These are phyloP conservation scores for Calliopsis andreniformis DNA, from an alignment of 1,140 invertebrate species.

Conservation along the genomic window DNA sequence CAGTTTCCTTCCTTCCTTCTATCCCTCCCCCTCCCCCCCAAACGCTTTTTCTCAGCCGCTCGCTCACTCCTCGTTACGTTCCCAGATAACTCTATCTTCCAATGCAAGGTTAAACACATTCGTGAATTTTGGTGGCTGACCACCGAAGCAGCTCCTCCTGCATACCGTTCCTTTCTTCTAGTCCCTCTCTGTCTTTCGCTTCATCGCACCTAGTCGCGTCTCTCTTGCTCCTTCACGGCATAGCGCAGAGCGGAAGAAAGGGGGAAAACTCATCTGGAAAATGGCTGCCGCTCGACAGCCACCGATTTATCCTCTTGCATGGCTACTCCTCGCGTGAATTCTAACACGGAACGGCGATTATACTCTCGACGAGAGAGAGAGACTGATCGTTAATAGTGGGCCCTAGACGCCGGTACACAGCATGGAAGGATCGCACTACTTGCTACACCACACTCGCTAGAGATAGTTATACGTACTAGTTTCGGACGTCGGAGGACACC, in stretches of 20 bases:
- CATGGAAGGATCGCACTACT: slow-evolving; percentile 52
- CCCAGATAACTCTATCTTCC: slow-evolving; percentile 45
- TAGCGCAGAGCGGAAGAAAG: slow-evolving; percentile 70
- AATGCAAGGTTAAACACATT: slow-evolving; percentile 48
- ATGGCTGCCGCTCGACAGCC: slow-evolving; percentile 82
- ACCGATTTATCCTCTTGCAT: slow-evolving; percentile 83
- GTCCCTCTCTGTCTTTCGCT: slow-evolving; percentile 53
- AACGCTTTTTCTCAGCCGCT: slow-evolving; percentile 10
- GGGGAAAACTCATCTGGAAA: slow-evolving; percentile 83
- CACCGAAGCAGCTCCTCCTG: too few relatives aligned
- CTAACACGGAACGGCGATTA: too few relatives aligned
- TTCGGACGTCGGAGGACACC: slow-evolving; percentile 42
- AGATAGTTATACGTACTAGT: slow-evolving; percentile 53
- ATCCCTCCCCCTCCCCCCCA: slow-evolving; percentile 11
- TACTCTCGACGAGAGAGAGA: too few relatives aligned
- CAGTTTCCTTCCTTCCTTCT: slow-evolving; percentile 29
- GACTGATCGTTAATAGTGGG: slow-evolving; percentile 38
- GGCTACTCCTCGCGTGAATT: slow-evolving; percentile 63
- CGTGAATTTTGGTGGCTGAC: slow-evolving; percentile 48
- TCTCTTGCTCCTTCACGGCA: slow-evolving; percentile 60
- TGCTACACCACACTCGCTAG: slow-evolving; percentile 42
- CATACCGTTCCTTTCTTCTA: slow-evolving; percentile 41
- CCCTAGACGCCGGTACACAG: slow-evolving; percentile 51
- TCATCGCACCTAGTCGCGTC: slow-evolving; percentile 33
- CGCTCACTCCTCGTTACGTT: slow-evolving; percentile 33